A percentile compares a stretch with the other conserved stretches of the same genome.
Conservation (phyloP, 2,113 vertebrate genomes). For the Galemys pyrenaicus region DNA sequence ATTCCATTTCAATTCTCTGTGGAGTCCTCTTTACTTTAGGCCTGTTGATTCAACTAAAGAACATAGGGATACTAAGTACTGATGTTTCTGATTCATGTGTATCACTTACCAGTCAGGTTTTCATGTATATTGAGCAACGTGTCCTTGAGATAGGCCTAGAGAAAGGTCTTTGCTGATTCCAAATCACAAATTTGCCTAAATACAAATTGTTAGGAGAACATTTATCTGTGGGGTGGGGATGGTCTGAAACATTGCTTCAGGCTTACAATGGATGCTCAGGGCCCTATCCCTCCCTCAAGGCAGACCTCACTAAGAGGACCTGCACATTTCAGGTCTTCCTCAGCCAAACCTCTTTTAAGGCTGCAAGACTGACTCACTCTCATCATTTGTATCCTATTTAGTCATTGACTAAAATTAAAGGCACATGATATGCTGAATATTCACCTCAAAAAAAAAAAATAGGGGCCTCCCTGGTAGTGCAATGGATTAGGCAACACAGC, state of each 20-base stretch:
- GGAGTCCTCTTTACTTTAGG: neutral
- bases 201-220: neutral
- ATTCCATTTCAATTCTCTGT: rapidly evolving
- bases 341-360: neutral
- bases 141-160: neutral
- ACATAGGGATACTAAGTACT: neutral
- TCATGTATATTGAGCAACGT: neutral
- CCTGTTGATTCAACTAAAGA: too few species aligned
- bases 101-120: neutral
- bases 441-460: neutral
- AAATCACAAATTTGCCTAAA: neutral
- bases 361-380: neutral
- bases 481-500: too few species aligned
- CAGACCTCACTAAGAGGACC: neutral
- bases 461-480: too few species aligned
- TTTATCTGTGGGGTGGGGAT: neutral
- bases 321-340: neutral
- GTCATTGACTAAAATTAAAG: neutral
- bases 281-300: neutral
- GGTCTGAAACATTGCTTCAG: neutral
- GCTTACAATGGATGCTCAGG: neutral
- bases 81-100: neutral
- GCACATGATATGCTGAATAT: neutral
- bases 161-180: too few species aligned
- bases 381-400: neutral